A percentile compares a stretch with the other conserved stretches of the same genome.
These are phyloP conservation scores for Calephelis virginiensis DNA, from an alignment of 1,140 invertebrate species.

Conservation along the genomic window DNA sequence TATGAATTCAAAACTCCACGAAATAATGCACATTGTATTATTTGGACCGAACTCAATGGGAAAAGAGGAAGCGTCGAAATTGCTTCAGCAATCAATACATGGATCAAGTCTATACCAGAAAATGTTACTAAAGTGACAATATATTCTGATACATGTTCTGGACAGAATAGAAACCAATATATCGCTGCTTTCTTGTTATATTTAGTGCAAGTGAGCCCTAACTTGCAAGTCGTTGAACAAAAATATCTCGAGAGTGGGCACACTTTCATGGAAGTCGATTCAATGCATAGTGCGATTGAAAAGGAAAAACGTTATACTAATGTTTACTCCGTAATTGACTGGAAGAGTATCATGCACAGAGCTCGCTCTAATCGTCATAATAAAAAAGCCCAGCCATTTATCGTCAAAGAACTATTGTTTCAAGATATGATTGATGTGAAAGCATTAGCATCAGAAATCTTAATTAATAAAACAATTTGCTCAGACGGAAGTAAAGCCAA, in stretches of 20 bases:
- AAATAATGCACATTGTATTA: slow-evolving; percentile 13
- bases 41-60: slow-evolving; percentile 15
- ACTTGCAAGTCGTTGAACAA: slow-evolving; percentile 3
- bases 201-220: slow-evolving; percentile 1
- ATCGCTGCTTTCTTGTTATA: slow-evolving; percentile 17
- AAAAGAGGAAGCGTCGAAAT: slow-evolving; percentile 17
- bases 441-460: background rate
- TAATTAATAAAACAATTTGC: background rate
- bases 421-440: background rate
- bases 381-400: background rate
- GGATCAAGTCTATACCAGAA: background rate
- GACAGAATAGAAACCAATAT: slow-evolving; percentile 20
- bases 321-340: slow-evolving; percentile 20
- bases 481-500: no score
- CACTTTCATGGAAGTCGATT: slow-evolving; percentile 28
- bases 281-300: slow-evolving; percentile 28
- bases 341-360: slow-evolving; percentile 19
- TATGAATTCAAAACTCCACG: slow-evolving; percentile 9
- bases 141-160: slow-evolving; percentile 17
- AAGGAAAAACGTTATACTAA: slow-evolving; percentile 20
- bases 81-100: slow-evolving; percentile 7
- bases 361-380: slow-evolving; percentile 18
- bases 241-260: slow-evolving; percentile 25
- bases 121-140: slow-evolving; percentile 6
- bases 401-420: background rate